Base-by-base conservation (phyloP, 1,140 invertebrate species). In the Leptinotarsa undecemlineata region DNA sequence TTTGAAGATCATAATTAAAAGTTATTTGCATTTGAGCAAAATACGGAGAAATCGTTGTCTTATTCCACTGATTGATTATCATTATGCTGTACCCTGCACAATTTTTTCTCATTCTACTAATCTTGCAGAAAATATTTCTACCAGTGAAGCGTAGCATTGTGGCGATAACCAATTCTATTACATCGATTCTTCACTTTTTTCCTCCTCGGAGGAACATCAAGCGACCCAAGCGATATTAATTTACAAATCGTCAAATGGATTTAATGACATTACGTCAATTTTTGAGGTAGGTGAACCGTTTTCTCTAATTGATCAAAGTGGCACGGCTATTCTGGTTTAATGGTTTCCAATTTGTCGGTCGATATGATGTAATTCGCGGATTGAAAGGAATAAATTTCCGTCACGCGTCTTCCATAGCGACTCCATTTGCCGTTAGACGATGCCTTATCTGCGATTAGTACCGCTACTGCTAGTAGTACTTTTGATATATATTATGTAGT, bases 401-500 rank as follows among this genome's bases (percentile, higher is more conserved):
- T 57, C 51, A 57, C 51, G 51, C 51, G 51, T n/a, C n/a, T 57
- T 19, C 51, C 51, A 57, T 57, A 15, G 4, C 51, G 6, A 57
- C 4, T 57, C 51, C 3, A 19, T 42, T 57, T 57, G 51, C 51
- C 51, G 51, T 57, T 57, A 57, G 51, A 19, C 3, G 6, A 19
- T 57, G n/a, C 51, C 51, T 57, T 57, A 57, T 57, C 51, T 19
- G 51, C 51, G 51, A 57, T 57, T 57, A 57, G 51, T 57, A 57
- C 51, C 51, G 51, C 51, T 57, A 57, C 51, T 57, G 51, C 51
- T 57, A 57, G 51, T 57, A 15, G 51, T 57, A 57, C 51, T 57
- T 57, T 19, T 57, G 14, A 57, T 57, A 57, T 42, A 42, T 19
- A 19, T n/a, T 57, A 57, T 57, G 51, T 57, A 57, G 51, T 57